Percentiles rank a stretch among this genome's conserved stretches.
phyloP scores from a whole-genome alignment of 2,888 invertebrate species.

The Sussaba pulchella region DNA sequence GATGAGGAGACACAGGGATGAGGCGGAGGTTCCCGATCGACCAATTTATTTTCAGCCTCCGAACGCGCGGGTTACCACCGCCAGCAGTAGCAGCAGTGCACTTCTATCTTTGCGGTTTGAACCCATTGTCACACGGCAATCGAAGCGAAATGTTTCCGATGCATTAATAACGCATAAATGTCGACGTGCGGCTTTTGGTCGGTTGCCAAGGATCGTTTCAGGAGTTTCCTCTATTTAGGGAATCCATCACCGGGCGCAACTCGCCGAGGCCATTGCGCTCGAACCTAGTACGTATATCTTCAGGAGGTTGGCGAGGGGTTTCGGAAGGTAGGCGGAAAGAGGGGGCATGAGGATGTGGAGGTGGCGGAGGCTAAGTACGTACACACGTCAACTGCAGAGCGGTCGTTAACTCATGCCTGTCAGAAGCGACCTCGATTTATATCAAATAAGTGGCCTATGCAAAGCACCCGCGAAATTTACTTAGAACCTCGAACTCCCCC shows the following conservation, averaged over 20 bases:
- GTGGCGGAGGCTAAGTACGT: conserved; percentile 66
- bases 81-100: background rate
- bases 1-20: conserved; percentile 4
- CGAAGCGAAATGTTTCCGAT: conserved; percentile 78
- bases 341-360: conserved; percentile 36
- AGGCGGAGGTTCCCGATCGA: conserved; percentile 20
- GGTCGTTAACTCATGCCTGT: conserved; percentile 69
- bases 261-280: conserved; percentile 60
- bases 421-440: conserved; percentile 67
- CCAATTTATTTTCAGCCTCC: conserved; percentile 47
- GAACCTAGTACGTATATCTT: conserved; percentile 35
- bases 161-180: conserved; percentile 82
- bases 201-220: conserved; percentile 71
- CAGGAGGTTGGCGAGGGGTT: conserved; percentile 6
- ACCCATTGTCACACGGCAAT: conserved; percentile 71
- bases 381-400: conserved; percentile 69
- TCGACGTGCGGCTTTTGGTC: conserved; percentile 77
- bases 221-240: conserved; percentile 78
- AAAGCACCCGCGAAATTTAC: conserved; percentile 43
- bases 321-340: conserved; percentile 26
- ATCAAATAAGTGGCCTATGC: conserved; percentile 60
- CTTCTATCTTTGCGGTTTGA: conserved; percentile 50
- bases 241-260: conserved; percentile 75
- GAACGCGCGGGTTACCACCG: background rate
- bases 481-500: conserved; percentile 24